Evolutionary conservation across 2,113 vertebrate genomes (phyloP).

Genomic region (Shinisaurus crocodilurus): DNA sequence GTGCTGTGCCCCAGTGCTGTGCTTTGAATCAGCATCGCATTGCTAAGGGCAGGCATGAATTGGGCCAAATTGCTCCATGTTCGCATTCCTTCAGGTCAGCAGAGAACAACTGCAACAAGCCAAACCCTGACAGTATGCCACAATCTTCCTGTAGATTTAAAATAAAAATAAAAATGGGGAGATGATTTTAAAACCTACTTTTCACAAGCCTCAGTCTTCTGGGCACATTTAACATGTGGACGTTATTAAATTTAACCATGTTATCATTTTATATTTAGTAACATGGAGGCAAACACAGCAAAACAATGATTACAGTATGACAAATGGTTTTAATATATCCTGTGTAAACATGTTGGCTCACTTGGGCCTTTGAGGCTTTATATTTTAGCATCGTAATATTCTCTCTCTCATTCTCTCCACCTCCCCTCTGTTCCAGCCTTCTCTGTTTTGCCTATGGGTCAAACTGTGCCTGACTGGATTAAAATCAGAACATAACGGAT

Average conservation of each 20-base stretch:
- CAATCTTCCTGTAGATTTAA: background rate
- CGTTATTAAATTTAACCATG: constrained; percentile 21
- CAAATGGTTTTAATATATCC: constrained; percentile 23
- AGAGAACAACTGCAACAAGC: background rate
- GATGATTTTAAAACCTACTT: constrained; percentile 19
- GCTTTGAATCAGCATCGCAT: background rate
- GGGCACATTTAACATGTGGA: background rate
- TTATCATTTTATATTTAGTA: constrained; percentile 20
- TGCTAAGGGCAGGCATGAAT: too few relatives aligned
- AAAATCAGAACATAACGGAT: background rate
- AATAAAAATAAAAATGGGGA: background rate
- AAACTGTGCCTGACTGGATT: background rate
- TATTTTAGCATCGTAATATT: background rate
- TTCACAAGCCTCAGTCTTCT: background rate
- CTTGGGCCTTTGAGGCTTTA: background rate
- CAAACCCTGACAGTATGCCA: background rate
- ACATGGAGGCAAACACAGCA: background rate
- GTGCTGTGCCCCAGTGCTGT: too few relatives aligned
- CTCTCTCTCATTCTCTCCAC: background rate
- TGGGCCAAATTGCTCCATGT: background rate
- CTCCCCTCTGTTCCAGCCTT: background rate
- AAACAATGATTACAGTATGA: constrained; percentile 28
- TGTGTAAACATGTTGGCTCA: constrained; percentile 1
- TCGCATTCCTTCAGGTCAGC: background rate
- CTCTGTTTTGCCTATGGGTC: background rate